A percentile compares a stretch with the other conserved stretches of the same genome.
Conservation (phyloP, 2,888 invertebrate species). For the Nomada goodeniana region DNA sequence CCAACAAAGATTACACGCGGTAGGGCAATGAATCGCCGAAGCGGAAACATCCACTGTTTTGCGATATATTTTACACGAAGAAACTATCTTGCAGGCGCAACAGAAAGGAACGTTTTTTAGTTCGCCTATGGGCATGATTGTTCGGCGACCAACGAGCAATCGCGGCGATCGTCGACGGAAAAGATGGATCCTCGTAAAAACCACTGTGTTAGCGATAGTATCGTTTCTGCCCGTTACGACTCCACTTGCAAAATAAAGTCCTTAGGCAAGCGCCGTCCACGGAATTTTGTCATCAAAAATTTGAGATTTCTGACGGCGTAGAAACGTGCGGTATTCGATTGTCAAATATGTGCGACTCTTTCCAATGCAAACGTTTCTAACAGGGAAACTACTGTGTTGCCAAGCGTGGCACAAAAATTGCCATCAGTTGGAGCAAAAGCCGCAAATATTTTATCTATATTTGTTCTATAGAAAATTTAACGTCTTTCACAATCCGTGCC, state of each 20-base stretch:
- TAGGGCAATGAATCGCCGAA: conserved; percentile 3
- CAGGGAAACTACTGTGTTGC: too few relatives aligned
- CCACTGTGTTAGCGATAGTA: not conserved
- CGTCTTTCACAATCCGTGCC: too few relatives aligned
- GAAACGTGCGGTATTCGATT: not conserved
- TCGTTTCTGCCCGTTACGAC: conserved; percentile 4
- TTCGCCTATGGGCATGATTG: not conserved
- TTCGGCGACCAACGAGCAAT: not conserved
- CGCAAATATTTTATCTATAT: too few relatives aligned
- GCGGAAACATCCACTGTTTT: not conserved
- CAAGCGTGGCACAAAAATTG: too few relatives aligned
- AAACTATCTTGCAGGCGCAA: not conserved
- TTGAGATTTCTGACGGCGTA: not conserved
- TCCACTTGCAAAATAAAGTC: conserved; percentile 43
- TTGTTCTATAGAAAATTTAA: too few relatives aligned
- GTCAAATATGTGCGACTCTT: too few relatives aligned
- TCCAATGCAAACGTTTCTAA: too few relatives aligned
- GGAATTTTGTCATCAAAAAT: not conserved
- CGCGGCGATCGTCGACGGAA: not conserved
- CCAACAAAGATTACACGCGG: not conserved
- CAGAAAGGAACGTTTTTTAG: not conserved
- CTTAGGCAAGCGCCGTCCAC: conserved; percentile 34
- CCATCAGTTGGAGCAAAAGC: too few relatives aligned
- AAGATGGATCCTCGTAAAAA: not conserved
- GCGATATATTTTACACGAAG: not conserved